Conservation (phyloP, 2,888 invertebrate genomes). For the Orthosia cruda region DNA sequence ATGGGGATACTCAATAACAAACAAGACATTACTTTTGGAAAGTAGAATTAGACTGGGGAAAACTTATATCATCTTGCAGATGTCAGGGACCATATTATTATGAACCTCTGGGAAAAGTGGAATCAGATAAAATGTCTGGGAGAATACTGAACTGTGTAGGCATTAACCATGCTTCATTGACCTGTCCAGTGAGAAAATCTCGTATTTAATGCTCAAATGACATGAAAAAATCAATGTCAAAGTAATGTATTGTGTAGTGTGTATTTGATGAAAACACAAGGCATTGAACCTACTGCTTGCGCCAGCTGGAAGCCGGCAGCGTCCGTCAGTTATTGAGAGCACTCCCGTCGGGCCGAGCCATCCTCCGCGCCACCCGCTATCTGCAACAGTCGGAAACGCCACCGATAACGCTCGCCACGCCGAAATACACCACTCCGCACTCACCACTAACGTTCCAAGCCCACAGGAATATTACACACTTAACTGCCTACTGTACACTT, state of each 20-base stretch:
- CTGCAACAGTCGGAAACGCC: conserved; percentile 90
- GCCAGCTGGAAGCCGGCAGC: conserved; percentile 90
- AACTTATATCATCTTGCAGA: conserved; percentile 44
- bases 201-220: conserved; percentile 32
- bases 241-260: conserved; percentile 41
- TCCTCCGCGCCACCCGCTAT: conserved; percentile 89
- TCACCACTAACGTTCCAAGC: conserved; percentile 56
- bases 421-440: conserved; percentile 71
- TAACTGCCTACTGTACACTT: conserved; percentile 58
- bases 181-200: conserved; percentile 22
- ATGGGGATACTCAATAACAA: neutral
- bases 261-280: conserved; percentile 41
- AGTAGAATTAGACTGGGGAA: conserved; percentile 18
- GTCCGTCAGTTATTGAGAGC: conserved; percentile 90
- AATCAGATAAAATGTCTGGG: conserved; percentile 12
- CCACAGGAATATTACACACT: conserved; percentile 54
- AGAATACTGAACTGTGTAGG: conserved; percentile 14
- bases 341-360: conserved; percentile 87
- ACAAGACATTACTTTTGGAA: conserved; percentile 11
- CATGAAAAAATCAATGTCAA: conserved; percentile 66
- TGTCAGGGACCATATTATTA: conserved; percentile 16
- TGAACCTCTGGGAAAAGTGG: conserved; percentile 9
- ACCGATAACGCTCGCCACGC: conserved; percentile 87
- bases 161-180: conserved; percentile 12
- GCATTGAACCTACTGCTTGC: conserved; percentile 84